These are phyloP conservation scores for Lophius piscatorius DNA, from an alignment of 2,113 vertebrate species.

Conservation along the genomic window DNA sequence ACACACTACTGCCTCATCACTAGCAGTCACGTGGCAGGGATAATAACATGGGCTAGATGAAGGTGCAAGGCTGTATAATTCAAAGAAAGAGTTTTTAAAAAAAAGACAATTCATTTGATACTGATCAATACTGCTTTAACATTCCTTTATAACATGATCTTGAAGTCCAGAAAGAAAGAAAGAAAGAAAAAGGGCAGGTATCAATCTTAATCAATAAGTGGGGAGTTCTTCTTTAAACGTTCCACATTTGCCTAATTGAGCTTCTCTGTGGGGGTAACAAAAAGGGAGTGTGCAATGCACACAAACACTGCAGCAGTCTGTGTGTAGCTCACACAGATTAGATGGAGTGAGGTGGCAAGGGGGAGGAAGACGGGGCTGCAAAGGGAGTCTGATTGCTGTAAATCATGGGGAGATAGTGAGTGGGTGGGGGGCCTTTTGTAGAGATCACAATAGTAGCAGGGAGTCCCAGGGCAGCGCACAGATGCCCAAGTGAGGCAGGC, in stretches of 20 bases:
- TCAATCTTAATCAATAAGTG: conserved; percentile 60
- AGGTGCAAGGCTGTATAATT: conserved; percentile 30
- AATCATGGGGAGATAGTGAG: conserved; percentile 69
- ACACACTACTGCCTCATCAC: conserved; percentile 56
- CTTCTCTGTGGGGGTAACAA: conserved; percentile 50
- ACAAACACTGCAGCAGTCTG: conserved; percentile 64
- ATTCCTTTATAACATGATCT: conserved; percentile 16
- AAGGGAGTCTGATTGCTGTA: conserved; percentile 56
- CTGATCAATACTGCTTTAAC: conserved; percentile 38
- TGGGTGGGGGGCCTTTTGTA: conserved; percentile 70
- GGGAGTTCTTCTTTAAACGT: conserved; percentile 57
- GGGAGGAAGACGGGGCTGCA: conserved; percentile 1
- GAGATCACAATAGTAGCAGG: conserved; percentile 75
- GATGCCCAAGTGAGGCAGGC: conserved; percentile 72
- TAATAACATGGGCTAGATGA: conserved; percentile 42
- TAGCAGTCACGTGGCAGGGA: conserved; percentile 48
- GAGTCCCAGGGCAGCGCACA: conserved; percentile 72
- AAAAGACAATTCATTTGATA: conserved; percentile 20
- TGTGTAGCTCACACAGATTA: conserved; percentile 41
- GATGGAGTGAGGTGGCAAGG: conserved; percentile 39
- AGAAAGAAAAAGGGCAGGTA: conserved; percentile 40
- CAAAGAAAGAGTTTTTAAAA: not conserved
- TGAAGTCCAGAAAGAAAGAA: conserved; percentile 22
- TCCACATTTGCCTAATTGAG: conserved; percentile 69
- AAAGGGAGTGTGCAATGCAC: conserved; percentile 25